Evolutionary conservation across 2,113 vertebrate species (phyloP), one percentile per base, ranked within the genome.

Genomic region (Narcine bancroftii): DNA sequence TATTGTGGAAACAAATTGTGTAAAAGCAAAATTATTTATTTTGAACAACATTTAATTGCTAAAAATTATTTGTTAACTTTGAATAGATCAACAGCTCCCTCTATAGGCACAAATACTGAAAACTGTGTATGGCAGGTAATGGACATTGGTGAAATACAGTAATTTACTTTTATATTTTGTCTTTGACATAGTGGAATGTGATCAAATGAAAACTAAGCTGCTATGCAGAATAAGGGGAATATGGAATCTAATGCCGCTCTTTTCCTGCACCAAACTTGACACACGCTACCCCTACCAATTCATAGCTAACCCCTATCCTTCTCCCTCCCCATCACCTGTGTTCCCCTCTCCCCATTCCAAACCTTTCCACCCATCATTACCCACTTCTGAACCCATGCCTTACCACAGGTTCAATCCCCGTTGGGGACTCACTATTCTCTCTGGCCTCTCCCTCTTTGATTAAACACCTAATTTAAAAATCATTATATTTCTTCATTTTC

Each of bases 71-170:
- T 42, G 89, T 71, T 91, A n/a, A 91, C 15, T 69, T 69, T 42
- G 29, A 91, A 91, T 69, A 5, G 89, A 47, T 11, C 65, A 69
- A 91, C 65, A 91, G 89, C 89, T 91, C 89, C 89, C 89, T 45
- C 65, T 91, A 42, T 71, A 71, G 89, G 65, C 65, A 69, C 24
- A 91, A 91, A 69, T 91, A 89, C 7, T 89, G 39, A 63, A 45
- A 24, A 91, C 65, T 47, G 10, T 91, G 89, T 4, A 69, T 69
- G 24, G 26, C 5, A 91, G 2, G 26, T 10, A 47, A 69, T 45
- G 42, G 6, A 47, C 11, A 1, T 29, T 33, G 24, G 69, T 39
- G 3, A 39, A 91, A 45, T 29, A 39, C 81, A 60, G n/a, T n/a
- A n/a, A 63, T 0, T 87, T 87, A 17, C 81, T 60, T 17, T 63